phyloP scores from a whole-genome alignment of 1,140 invertebrate species.

The Propsilocerus akamusi region DNA sequence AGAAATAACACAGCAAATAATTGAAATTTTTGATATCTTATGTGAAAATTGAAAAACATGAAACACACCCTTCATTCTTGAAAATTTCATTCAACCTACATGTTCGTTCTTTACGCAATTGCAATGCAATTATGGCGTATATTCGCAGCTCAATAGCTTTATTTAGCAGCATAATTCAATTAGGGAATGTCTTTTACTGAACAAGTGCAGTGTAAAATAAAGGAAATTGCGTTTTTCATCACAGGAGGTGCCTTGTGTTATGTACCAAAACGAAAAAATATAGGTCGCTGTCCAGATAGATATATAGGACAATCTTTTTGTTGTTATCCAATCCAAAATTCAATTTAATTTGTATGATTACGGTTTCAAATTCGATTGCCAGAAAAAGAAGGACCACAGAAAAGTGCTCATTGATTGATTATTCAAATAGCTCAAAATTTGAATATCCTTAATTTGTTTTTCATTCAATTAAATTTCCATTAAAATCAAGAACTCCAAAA shows the following conservation, averaged over 20 bases:
- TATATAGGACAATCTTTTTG: constrained; percentile 1
- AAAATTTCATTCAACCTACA: not conserved
- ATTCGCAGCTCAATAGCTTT: not conserved
- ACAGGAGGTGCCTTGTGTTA: not conserved
- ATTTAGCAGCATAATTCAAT: not conserved
- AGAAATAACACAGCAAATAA: not conserved
- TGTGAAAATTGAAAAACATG: not conserved
- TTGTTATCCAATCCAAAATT: no score
- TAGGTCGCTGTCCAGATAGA: not conserved
- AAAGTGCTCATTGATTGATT: no score
- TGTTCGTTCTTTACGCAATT: not conserved
- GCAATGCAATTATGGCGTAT: not conserved
- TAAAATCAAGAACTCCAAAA: not conserved
- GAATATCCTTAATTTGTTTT: not conserved
- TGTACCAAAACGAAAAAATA: not conserved
- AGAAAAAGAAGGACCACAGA: no score
- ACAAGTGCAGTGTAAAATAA: not conserved
- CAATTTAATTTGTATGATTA: no score
- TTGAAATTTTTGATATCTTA: no score
- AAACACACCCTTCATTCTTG: constrained; percentile 4
- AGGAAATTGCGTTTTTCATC: not conserved
- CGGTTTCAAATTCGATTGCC: no score
- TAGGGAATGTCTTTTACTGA: not conserved
- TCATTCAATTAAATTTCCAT: constrained; percentile 3
- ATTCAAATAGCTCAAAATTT: no score